These are phyloP conservation scores for Psilopsiagon aymara DNA, from an alignment of 2,113 vertebrate species.

Conservation along the genomic window DNA sequence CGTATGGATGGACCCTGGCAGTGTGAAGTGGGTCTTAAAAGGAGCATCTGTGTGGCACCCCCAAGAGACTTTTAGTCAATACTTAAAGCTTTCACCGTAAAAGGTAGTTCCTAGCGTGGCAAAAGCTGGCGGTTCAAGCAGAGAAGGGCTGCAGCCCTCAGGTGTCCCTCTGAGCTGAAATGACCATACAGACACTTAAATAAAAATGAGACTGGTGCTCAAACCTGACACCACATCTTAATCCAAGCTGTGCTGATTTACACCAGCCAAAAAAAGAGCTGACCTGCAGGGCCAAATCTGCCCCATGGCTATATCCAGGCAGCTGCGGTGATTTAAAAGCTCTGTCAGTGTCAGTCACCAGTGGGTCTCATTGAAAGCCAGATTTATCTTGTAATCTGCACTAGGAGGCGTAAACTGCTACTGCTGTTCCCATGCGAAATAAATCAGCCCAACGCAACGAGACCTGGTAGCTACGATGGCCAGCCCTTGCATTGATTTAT, in stretches of 20 bases:
- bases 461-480: background rate
- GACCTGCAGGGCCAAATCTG: slow-evolving; percentile 23
- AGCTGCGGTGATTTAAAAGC: slow-evolving; percentile 3
- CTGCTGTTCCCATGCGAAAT: slow-evolving; percentile 43
- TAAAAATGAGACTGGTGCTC: background rate
- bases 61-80: background rate
- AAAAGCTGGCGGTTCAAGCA: background rate
- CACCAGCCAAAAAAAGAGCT: slow-evolving; percentile 33
- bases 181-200: slow-evolving; percentile 43
- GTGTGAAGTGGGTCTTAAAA: background rate
- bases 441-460: background rate
- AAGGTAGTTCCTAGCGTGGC: background rate
- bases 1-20: background rate
- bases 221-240: slow-evolving; percentile 55
- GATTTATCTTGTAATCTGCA: slow-evolving; percentile 64
- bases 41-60: background rate
- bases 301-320: background rate
- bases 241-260: slow-evolving; percentile 38
- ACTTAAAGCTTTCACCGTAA: background rate
- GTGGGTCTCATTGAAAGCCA: slow-evolving; percentile 42
- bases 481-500: slow-evolving; percentile 1
- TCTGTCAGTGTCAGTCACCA: slow-evolving; percentile 56
- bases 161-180: slow-evolving; percentile 8
- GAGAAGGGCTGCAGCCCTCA: background rate
- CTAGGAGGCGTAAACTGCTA: slow-evolving; percentile 32